Evolutionary conservation across 2,113 vertebrate genomes (phyloP), one percentile per base, ranked within the genome.

Genomic region (Cebus imitator): DNA sequence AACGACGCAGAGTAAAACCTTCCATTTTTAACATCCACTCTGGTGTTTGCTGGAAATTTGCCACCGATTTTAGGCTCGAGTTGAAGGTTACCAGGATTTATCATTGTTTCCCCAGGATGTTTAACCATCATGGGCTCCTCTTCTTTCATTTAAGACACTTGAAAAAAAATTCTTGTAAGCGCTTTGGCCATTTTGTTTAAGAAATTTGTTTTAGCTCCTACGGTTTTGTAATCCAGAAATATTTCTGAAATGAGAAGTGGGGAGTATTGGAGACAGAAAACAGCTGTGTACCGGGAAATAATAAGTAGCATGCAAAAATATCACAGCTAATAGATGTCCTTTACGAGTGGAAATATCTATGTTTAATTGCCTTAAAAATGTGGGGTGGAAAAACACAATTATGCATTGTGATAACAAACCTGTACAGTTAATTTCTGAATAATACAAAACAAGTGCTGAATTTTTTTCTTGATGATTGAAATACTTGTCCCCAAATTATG

Each of bases 311-410:
- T 98, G 97, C 98, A 97, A 98, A 98, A 98, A 97, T 97, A 98
- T 98, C 97, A 98, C 97, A 98, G 98, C 95, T 98, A 97, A 95
- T 97, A 98, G 98, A 98, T 98, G 94, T 97, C 97, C 97, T 98
- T 98, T 97, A 97, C 66, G 97, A 98, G 97, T 98, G 98, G 96
- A 98, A 98, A 98, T 98, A 98, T 98, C 98, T 98, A 98, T 97
- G 92, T 98, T 99, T 99, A 99, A 99, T 98, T 98, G 98, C 97
- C 98, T 98, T 98, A 97, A 98, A 98, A 98, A 96, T 95, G 98
- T 57, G 92, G 90, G 97, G 97, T 98, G 98, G 98, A 97, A 98
- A 98, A 98, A 93, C 98, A 98, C 98, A 98, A 68, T 98, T 96
- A 97, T 98, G 98, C 98, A 98, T 98, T 90, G 95, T 98, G 98